Evolutionary conservation across 1,140 invertebrate species (phyloP).

Genomic region (Achroia grisella): DNA sequence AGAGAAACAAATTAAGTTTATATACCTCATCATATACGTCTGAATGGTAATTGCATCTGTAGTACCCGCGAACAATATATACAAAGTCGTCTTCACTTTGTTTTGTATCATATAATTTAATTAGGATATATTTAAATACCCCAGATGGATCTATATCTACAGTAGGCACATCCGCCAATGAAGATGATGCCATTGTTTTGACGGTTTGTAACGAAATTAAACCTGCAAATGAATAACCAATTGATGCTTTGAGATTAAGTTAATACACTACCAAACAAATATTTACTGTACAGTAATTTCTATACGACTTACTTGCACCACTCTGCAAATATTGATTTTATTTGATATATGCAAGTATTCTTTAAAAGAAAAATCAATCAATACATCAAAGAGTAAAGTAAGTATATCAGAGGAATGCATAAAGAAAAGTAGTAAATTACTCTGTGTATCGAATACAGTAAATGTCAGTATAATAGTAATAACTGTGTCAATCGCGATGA

Average conservation of each 20-base stretch:
- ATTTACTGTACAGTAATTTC: too few species aligned
- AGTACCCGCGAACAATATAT: constrained; percentile 84
- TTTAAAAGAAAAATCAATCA: too few species aligned
- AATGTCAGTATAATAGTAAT: too few species aligned
- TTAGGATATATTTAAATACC: constrained; percentile 91
- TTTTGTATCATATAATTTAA: constrained; percentile 76
- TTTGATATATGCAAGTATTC: too few species aligned
- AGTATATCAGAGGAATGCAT: too few species aligned
- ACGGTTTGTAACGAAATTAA: not conserved
- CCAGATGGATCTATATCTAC: constrained; percentile 88
- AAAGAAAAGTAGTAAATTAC: too few species aligned
- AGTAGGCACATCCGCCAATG: constrained; percentile 73
- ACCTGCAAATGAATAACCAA: not conserved
- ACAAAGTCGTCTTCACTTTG: constrained; percentile 64
- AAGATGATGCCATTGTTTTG: constrained; percentile 26
- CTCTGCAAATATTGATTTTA: not conserved
- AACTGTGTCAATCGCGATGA: too few species aligned
- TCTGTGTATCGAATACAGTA: too few species aligned
- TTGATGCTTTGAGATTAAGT: not conserved
- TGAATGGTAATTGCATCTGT: constrained; percentile 79
- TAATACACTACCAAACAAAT: not conserved
- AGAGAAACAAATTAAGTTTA: too few species aligned
- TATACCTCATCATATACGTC: constrained; percentile 70
- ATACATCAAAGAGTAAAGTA: too few species aligned
- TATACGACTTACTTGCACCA: too few species aligned